Conservation (phyloP, 2,113 vertebrate genomes). For the Macroglossus sobrinus region DNA sequence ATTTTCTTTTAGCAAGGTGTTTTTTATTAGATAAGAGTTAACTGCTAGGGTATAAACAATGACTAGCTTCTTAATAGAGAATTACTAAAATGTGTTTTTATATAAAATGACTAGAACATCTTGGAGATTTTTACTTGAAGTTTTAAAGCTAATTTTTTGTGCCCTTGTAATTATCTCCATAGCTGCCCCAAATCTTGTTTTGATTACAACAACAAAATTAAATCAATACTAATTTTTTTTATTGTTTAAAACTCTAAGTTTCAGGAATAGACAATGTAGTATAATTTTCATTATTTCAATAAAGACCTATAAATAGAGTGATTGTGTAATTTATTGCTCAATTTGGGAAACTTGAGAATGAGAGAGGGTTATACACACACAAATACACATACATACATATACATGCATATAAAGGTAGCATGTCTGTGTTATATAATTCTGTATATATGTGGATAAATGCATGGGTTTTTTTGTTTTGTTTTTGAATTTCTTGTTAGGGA, state of each 20-base stretch:
- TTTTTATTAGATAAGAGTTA: slow-evolving; percentile 26
- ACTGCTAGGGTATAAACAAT: not conserved
- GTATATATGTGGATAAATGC: not conserved
- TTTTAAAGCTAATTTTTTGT: not conserved
- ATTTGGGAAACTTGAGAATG: not conserved
- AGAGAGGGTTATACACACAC: not conserved
- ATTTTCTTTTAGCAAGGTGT: not conserved
- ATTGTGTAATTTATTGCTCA: not conserved
- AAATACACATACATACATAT: too few species aligned
- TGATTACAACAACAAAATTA: not conserved
- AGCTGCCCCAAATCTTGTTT: not conserved
- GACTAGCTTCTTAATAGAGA: not conserved
- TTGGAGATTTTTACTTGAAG: not conserved
- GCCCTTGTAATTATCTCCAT: not conserved
- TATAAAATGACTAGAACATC: not conserved
- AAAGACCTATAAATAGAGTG: not conserved
- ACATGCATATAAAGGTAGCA: not conserved
- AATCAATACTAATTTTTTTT: not conserved
- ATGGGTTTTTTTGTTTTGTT: not conserved
- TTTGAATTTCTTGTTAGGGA: not conserved
- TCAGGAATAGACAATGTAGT: not conserved
- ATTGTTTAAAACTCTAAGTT: not conserved
- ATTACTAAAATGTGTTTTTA: slow-evolving; percentile 22
- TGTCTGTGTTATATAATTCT: not conserved
- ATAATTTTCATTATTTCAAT: slow-evolving; percentile 7